phyloP scores from a whole-genome alignment of 2,113 vertebrate species.

The Zosterops pallidus region DNA sequence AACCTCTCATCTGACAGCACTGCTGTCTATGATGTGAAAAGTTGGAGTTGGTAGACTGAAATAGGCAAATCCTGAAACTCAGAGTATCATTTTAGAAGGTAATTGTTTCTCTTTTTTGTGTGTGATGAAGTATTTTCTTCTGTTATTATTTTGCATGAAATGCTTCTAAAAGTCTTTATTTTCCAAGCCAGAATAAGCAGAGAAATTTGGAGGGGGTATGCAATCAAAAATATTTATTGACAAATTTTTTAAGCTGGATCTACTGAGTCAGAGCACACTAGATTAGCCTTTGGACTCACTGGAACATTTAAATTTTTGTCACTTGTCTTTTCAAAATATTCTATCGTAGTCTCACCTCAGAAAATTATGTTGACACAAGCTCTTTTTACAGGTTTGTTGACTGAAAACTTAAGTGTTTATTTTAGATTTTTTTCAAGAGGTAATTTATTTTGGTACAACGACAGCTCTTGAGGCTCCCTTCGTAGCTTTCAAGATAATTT shows the following conservation, averaged over 20 bases:
- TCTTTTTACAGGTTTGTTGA: background rate
- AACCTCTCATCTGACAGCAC: background rate
- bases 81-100: background rate
- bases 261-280: background rate
- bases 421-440: background rate
- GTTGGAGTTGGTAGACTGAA: background rate
- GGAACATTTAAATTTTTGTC: background rate
- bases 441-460: background rate
- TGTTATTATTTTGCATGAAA: background rate
- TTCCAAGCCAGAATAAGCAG: background rate
- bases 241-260: background rate
- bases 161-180: background rate
- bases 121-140: background rate
- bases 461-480: background rate
- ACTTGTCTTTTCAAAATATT: background rate
- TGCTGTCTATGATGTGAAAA: background rate
- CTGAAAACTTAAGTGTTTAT: background rate
- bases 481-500: background rate
- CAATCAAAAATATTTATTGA: background rate
- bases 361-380: background rate
- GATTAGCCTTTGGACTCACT: background rate
- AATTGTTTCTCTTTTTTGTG: background rate
- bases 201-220: fast-evolving
- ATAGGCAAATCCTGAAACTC: background rate
- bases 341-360: background rate